Base-by-base conservation (phyloP, 2,888 invertebrate species). In the Aspidiotus rigidus region DNA sequence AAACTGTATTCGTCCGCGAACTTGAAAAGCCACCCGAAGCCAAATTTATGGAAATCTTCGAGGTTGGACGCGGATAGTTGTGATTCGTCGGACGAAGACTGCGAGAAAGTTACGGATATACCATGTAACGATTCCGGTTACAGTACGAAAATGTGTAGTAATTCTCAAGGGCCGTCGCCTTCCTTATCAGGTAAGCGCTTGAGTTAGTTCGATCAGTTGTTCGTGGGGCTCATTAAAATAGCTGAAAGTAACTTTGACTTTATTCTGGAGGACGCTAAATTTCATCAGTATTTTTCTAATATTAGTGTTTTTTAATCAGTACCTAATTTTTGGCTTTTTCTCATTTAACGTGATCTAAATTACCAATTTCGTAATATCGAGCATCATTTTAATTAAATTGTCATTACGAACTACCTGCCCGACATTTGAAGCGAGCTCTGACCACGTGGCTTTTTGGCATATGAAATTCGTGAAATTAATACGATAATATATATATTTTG, bases 41-140 rank as follows among this genome's bases (percentile, higher is more conserved):
- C 56, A 10, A 57, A 66, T n/a, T 44, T 66, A 41, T 66, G 66
- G 66, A 42, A 66, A 39, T 59, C 55, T 44, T 44, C 49, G 44
- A 9, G 66, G 15, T 17, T 66, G 10, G 56, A 11, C 7, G 69
- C 56, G 16, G 69, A 69, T 15, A 62, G 62, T 40, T 62, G 62
- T 49, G 69, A 69, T 7, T 56, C 57, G 6, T 56, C 54, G 40
- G 62, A 62, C 57, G 69, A 69, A 62, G 69, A 62, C 28, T 53
- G 62, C 28, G 62, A 62, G 56, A 62, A 62, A 56, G 69, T 56
- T 8, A 17, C 11, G 11, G 72, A 72, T 61, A 71, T 71, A 64
- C 72, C 71, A 69, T 90, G 87, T 76, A 89, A 90, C 73, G 91
- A 92, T 78, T 90, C 90, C 0, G 91, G 91, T 0, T 91, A 91